Percentiles rank a stretch among this genome's conserved stretches.
phyloP scores from a whole-genome alignment of 2,797 vertebrate species.

The Antrozous pallidus region DNA sequence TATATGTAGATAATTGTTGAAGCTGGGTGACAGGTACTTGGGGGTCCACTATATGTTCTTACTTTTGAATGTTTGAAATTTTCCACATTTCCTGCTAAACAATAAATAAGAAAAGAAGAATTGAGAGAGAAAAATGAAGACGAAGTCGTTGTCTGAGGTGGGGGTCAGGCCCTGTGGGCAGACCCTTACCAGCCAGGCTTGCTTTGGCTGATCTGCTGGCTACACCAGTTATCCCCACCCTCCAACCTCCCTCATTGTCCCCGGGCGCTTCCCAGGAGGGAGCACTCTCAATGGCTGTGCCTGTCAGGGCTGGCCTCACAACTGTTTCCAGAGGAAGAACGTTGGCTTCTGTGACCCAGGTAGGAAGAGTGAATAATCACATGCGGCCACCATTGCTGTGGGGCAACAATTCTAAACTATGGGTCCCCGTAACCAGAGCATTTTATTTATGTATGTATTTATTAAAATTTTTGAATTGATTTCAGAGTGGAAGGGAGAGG shows the following conservation, averaged over 20 bases:
- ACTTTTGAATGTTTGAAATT: neutral
- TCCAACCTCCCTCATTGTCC: fast-evolving
- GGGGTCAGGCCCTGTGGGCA: fast-evolving
- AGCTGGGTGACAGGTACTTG: no score
- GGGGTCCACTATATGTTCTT: neutral
- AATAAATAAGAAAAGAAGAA: neutral
- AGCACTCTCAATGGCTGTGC: neutral
- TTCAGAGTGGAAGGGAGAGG: no score
- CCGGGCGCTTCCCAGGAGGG: neutral
- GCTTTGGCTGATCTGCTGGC: neutral
- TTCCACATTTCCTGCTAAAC: neutral
- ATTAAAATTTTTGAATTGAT: no score
- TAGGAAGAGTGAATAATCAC: neutral
- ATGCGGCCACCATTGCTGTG: neutral
- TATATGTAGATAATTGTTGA: neutral
- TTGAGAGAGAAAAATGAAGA: neutral
- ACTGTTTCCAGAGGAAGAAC: neutral
- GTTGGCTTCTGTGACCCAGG: neutral
- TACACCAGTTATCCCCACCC: fast-evolving
- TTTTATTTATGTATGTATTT: no score
- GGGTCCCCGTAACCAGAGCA: no score
- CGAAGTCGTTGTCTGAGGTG: neutral
- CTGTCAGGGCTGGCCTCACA: neutral
- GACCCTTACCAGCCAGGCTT: fast-evolving
- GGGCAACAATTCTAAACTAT: neutral